These are phyloP conservation scores for Choreutis nemorana DNA, from an alignment of 2,888 invertebrate genomes.

Conservation along the genomic window DNA sequence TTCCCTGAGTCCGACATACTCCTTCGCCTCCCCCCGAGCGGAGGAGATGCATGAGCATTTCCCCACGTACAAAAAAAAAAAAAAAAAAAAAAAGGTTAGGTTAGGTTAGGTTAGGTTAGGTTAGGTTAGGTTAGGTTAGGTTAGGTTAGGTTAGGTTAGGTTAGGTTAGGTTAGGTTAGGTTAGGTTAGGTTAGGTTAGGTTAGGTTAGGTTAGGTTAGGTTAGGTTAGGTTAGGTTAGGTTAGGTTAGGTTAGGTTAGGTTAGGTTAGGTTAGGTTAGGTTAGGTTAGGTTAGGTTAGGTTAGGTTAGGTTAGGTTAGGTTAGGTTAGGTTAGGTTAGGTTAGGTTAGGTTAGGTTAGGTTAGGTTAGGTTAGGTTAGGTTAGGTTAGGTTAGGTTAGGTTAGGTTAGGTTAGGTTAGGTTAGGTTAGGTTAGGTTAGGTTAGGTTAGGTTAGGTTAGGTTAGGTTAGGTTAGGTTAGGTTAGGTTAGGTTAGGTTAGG, in stretches of 20 bases:
- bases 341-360: conserved; percentile 9
- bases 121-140: conserved; percentile 9
- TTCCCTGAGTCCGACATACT: too few species aligned
- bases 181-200: conserved; percentile 10
- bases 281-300: conserved; percentile 10
- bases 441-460: too few species aligned
- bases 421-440: too few species aligned
- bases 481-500: too few species aligned
- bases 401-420: too few species aligned
- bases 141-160: conserved; percentile 9
- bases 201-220: conserved; percentile 10
- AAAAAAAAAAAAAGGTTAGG: too few species aligned
- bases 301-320: conserved; percentile 10
- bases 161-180: conserved; percentile 10
- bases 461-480: too few species aligned
- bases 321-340: conserved; percentile 9
- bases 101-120: conserved; percentile 7
- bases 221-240: conserved; percentile 10
- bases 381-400: conserved; percentile 8
- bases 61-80: too few species aligned
- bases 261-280: conserved; percentile 10
- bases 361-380: conserved; percentile 10
- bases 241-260: conserved; percentile 10
- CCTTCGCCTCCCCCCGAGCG: too few species aligned
- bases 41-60: too few species aligned